These are phyloP conservation scores for Montipora efflorescens DNA, from an alignment of 64 coral and sea anemone species.

Conservation along the genomic window DNA sequence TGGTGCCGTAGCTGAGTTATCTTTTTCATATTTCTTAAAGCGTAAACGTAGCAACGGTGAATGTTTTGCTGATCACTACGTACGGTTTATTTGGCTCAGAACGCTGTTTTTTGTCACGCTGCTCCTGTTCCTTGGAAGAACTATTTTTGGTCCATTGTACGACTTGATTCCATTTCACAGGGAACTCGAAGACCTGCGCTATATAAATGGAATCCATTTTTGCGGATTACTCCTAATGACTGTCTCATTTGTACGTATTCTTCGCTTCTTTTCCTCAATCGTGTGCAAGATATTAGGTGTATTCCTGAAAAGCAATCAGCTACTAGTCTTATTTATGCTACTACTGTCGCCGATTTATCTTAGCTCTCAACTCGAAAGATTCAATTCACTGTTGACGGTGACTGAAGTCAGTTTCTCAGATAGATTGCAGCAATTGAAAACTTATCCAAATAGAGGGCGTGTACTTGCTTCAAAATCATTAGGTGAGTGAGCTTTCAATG, in stretches of 20 bases:
- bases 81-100: slow-evolving; percentile 56
- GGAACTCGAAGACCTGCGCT: slow-evolving; percentile 78
- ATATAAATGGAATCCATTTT: slow-evolving; percentile 81
- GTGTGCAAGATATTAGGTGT: slow-evolving; percentile 26
- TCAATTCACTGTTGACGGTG: slow-evolving; percentile 16
- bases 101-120: slow-evolving; percentile 42
- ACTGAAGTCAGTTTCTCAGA: slow-evolving; percentile 12
- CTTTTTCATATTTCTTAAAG: slow-evolving; percentile 1
- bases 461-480: slow-evolving; percentile 35
- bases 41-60: neutral
- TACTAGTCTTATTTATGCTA: slow-evolving; percentile 23
- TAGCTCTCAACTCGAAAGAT: slow-evolving; percentile 10
- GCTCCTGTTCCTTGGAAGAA: slow-evolving; percentile 73
- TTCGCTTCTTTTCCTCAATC: slow-evolving; percentile 44
- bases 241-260: slow-evolving; percentile 24
- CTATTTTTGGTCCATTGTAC: slow-evolving; percentile 64
- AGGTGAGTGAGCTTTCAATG: slow-evolving; percentile 24
- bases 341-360: slow-evolving; percentile 41
- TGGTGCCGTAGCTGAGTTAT: slow-evolving; percentile 40
- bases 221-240: slow-evolving; percentile 71
- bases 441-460: slow-evolving; percentile 45
- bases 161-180: slow-evolving; percentile 81
- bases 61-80: neutral
- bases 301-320: neutral
- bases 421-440: neutral